These are phyloP conservation scores for Syngnathus floridae DNA, from an alignment of 2,113 vertebrate genomes.

Conservation along the genomic window DNA sequence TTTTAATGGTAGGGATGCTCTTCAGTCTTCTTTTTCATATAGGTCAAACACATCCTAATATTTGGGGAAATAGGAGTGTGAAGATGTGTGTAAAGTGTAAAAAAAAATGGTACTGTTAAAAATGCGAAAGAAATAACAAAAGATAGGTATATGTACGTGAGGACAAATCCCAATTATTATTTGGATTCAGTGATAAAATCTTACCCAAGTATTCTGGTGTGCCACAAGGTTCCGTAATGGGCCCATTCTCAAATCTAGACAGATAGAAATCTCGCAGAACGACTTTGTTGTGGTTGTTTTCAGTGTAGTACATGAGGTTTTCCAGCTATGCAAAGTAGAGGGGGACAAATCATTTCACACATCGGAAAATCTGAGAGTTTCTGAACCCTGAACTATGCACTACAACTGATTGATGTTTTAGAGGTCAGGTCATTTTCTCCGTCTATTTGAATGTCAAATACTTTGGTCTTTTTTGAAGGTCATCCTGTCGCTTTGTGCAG, in stretches of 20 bases:
- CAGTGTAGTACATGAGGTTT: constrained; percentile 83
- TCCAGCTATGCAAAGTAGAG: constrained; percentile 66
- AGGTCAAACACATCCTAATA: background rate
- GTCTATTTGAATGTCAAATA: background rate
- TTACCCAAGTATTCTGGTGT: constrained; percentile 81
- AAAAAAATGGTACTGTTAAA: background rate
- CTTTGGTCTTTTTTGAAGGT: background rate
- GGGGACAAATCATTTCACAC: background rate
- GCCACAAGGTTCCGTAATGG: constrained; percentile 80
- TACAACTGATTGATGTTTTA: background rate
- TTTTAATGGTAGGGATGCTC: background rate
- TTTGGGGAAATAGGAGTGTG: background rate
- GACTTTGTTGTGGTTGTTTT: constrained; percentile 81
- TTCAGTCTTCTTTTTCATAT: background rate
- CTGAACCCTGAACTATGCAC: background rate
- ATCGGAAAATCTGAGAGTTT: background rate
- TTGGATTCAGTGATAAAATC: background rate
- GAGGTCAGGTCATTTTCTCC: background rate
- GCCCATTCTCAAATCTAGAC: constrained; percentile 78
- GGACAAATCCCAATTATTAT: background rate
- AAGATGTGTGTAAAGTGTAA: background rate
- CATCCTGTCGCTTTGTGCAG: background rate
- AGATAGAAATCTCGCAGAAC: constrained; percentile 81
- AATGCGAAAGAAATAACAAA: background rate
- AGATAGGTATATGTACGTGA: background rate